Evolutionary conservation across 2,888 invertebrate species (phyloP), one percentile per base, ranked within the genome.

Genomic region (Amphipoea oculea): DNA sequence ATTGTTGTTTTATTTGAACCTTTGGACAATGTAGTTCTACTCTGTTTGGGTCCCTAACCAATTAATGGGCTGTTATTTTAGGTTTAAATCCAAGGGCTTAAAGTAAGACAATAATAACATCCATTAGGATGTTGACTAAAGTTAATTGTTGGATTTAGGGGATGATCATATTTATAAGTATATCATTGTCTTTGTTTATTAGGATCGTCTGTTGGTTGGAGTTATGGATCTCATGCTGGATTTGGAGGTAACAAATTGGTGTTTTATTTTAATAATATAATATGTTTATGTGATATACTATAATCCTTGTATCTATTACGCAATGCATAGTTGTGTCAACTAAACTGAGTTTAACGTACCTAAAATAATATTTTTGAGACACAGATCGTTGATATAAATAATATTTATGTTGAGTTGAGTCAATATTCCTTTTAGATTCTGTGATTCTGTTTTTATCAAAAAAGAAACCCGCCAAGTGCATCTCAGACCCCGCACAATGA

Each of bases 241-340:
- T 82, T 75, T 72, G 54, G 29, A 82, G 83, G 82, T 85, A 85
- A 79, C 0, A 0, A 69, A 69, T 69, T 36, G 23, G 12, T 14
- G 23, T 23, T 69, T 51, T 1, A 12, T 20, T 20, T 69, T 6
- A 48, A 29, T 40, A 40, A 4, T 40, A 4, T 40, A 48, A 29
- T 9, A 14, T 4, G 4, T 17, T 23, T 36, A 9, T 23, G 9
- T 51, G 1, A 23, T 36, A 36, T 23, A 9, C 14, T 4, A 9
- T 23, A 54, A 23, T 36, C 9, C 4, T 36, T 51, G 1, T 36
- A 23, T 12, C 12, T 23, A 7, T 14, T 51, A 70, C 2, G 23
- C 23, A 23, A 36, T 54, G 7, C 9, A 23, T 36, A 70, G 0
- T 51, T 70, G 5, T 23, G 14, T 51, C 23, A 57, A 36, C 14